A percentile compares a stretch with the other conserved stretches of the same genome.
Conservation (phyloP, 2,888 invertebrate genomes). For the Trachelus stipa region DNA sequence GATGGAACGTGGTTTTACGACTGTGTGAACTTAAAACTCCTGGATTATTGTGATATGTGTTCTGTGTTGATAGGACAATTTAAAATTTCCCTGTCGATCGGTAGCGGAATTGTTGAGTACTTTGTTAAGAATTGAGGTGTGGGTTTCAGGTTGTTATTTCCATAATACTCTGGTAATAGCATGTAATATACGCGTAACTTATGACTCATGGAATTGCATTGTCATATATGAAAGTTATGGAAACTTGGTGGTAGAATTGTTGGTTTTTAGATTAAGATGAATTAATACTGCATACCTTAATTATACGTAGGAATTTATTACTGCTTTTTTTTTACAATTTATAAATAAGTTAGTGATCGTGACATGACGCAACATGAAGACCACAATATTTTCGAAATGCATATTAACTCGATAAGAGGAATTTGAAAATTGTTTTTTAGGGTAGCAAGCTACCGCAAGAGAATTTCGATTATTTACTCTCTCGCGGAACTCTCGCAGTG, state of each 20-base stretch:
- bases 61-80: not conserved
- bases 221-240: not conserved
- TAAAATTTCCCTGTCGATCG: not conserved
- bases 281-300: not conserved
- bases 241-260: not conserved
- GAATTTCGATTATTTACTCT: not conserved
- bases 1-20: not conserved
- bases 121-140: not conserved
- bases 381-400: not conserved
- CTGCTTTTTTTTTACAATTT: constrained; percentile 13
- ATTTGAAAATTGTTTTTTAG: not conserved
- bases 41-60: not conserved
- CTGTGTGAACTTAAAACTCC: not conserved
- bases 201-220: not conserved
- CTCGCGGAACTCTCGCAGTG: constrained; percentile 15
- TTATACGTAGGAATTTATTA: not conserved
- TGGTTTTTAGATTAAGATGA: not conserved
- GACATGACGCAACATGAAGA: constrained; percentile 3
- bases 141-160: not conserved
- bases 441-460: not conserved
- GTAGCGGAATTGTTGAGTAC: not conserved
- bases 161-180: not conserved
- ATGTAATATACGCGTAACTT: not conserved
- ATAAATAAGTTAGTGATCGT: constrained; percentile 20
- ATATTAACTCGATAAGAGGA: not conserved